Base-by-base conservation (phyloP, 2,113 vertebrate species). In the Tiliqua scincoides region DNA sequence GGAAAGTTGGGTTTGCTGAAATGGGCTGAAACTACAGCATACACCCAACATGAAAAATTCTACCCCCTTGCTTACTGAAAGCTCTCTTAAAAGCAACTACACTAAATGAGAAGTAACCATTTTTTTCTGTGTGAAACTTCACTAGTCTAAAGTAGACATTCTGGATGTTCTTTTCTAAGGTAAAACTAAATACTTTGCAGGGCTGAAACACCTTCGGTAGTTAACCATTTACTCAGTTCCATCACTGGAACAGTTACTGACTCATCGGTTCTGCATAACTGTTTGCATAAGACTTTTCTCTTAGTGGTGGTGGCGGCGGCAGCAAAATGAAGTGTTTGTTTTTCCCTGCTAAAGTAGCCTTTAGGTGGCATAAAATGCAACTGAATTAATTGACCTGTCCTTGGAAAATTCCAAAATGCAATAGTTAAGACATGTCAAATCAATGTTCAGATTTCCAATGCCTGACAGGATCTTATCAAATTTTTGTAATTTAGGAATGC, bases 191-290 rank as follows among this genome's bases (percentile, higher is more conserved):
- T 61, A 40, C 43, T 52, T 80, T 73, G 54, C 37, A 61, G 14
- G 52, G 17, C 40, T 52, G 25, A 15, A 25, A 43, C 79, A 18
- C 54, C 37, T 48, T 71, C 32, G 54, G 5, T 73, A 5, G 67
- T 73, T 79, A 86, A 79, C 20, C 30, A 80, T 80, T 86, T 63
- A 80, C 77, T 72, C 54, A 72, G 82, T 12, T 20, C 30, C 30
- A 72, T 52, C 40, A 14, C 17, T 48, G 37, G 25, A 70, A 54
- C 9, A 35, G 65, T 15, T 72, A 35, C 18, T 10, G 70, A 32
- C 25, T n/a, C 62, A 68, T 23, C 63, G 40, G 21, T 79, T 72
- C 65, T 12, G 6, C 62, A 62, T 62, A 74, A 74, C 82, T 63
- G 32, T 62, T 61, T 79, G 35, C 59, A 32, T 63, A 23, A 72